A percentile compares a stretch with the other conserved stretches of the same genome.
Evolutionary conservation across 2,888 invertebrate genomes (phyloP).

Genomic region (Tanytarsus gracilentus): DNA sequence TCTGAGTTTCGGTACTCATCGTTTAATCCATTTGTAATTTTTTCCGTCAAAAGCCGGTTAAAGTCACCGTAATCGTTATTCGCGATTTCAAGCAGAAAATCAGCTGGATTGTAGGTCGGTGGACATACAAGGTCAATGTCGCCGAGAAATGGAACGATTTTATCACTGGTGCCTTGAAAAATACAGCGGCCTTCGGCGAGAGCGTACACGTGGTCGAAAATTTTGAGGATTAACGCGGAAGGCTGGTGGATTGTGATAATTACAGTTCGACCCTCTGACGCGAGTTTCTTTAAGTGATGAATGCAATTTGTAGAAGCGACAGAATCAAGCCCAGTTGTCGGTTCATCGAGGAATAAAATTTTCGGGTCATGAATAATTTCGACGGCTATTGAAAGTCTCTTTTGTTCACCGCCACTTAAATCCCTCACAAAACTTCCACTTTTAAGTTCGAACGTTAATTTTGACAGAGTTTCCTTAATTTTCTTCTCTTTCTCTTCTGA

Average conservation of each 20-base stretch:
- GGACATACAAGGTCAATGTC: conserved; percentile 68
- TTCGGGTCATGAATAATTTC: conserved; percentile 10
- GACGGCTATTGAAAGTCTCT: conserved; percentile 13
- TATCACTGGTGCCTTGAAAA: conserved; percentile 67
- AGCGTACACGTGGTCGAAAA: conserved; percentile 83
- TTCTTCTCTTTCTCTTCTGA: neutral
- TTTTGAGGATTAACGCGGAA: conserved; percentile 71
- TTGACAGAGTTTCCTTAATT: conserved; percentile 55
- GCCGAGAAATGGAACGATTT: conserved; percentile 67
- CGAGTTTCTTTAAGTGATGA: conserved; percentile 67
- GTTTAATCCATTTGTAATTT: conserved; percentile 55
- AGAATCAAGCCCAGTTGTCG: conserved; percentile 64
- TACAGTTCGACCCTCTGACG: conserved; percentile 74
- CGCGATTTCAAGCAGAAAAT: conserved; percentile 69
- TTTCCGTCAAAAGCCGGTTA: conserved; percentile 47
- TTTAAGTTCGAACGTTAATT: conserved; percentile 38
- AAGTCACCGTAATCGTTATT: conserved; percentile 65
- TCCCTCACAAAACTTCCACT: neutral
- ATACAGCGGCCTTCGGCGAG: conserved; percentile 70
- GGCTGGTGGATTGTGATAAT: conserved; percentile 89
- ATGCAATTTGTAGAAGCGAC: conserved; percentile 76
- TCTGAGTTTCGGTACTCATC: conserved; percentile 46
- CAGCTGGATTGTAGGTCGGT: conserved; percentile 82
- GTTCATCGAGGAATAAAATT: conserved; percentile 20
- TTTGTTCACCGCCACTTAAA: conserved; percentile 20